A percentile compares a stretch with the other conserved stretches of the same genome.
phyloP scores from a whole-genome alignment of 2,113 vertebrate genomes.

The Petroica traversi region DNA sequence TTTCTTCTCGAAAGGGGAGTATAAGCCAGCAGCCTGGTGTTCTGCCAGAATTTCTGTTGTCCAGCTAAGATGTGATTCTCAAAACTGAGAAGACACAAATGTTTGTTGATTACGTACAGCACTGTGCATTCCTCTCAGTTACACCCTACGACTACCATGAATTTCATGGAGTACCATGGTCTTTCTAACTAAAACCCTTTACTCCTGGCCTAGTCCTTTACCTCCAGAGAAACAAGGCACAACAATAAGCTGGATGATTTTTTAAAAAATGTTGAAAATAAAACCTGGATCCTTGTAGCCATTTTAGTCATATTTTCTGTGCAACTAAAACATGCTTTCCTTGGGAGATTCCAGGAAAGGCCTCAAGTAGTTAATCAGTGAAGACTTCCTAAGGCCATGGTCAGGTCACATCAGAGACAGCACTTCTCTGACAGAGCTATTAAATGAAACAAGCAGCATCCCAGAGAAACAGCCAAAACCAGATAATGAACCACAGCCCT shows the following conservation, averaged over 20 bases:
- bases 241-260: background rate
- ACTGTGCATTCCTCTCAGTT: background rate
- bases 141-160: accelerated
- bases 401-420: background rate
- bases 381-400: background rate
- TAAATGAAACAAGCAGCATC: background rate
- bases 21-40: background rate
- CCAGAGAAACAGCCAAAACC: background rate
- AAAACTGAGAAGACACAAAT: background rate
- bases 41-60: background rate
- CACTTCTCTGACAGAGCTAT: background rate
- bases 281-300: background rate
- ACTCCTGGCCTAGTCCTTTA: background rate
- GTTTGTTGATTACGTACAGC: background rate
- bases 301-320: background rate
- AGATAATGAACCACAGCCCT: background rate
- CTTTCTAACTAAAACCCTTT: background rate
- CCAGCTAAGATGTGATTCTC: background rate
- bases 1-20: background rate
- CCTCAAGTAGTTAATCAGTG: background rate
- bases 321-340: background rate
- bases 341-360: background rate
- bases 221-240: background rate
- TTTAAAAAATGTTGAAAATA: background rate
- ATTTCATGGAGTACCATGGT: background rate